phyloP scores from a whole-genome alignment of 2,888 invertebrate species.

The Ectropis crepuscularia region DNA sequence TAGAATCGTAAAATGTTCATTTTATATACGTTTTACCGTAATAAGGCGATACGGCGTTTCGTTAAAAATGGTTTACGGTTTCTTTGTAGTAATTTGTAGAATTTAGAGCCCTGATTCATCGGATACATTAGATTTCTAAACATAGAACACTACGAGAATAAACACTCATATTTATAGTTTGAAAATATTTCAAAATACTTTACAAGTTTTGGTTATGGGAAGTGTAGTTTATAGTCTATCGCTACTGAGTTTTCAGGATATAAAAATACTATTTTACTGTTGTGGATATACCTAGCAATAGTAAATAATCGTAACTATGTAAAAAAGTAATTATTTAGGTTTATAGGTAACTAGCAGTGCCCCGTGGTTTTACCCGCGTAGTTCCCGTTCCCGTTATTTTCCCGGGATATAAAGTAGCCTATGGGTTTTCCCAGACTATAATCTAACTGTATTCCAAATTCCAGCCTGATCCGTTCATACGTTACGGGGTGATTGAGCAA shows the following conservation, averaged over 20 bases:
- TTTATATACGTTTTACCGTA: slow-evolving; percentile 56
- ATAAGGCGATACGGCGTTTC: slow-evolving; percentile 34
- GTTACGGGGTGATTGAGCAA: too few relatives aligned
- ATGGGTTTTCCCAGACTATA: too few relatives aligned
- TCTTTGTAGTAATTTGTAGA: slow-evolving; percentile 49
- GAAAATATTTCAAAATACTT: slow-evolving; percentile 14
- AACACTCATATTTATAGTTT: slow-evolving; percentile 19
- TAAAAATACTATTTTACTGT: background rate
- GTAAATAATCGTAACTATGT: too few relatives aligned
- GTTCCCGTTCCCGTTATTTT: too few relatives aligned
- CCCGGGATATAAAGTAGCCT: too few relatives aligned
- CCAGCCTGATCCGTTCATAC: too few relatives aligned
- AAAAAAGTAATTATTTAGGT: too few relatives aligned
- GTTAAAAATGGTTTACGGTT: slow-evolving; percentile 47
- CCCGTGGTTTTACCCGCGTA: too few relatives aligned
- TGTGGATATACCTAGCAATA: too few relatives aligned
- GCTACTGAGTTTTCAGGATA: background rate
- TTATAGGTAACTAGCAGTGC: too few relatives aligned
- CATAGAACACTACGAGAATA: slow-evolving; percentile 18
- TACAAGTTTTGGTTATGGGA: slow-evolving; percentile 13
- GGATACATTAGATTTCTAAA: slow-evolving; percentile 24
- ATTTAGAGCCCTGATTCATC: slow-evolving; percentile 30
- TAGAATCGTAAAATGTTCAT: slow-evolving; percentile 43
- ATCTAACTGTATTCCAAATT: too few relatives aligned
- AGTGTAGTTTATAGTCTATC: slow-evolving; percentile 3